phyloP scores from a whole-genome alignment of 2,113 vertebrate species.

The Colistium nudipinnis region DNA sequence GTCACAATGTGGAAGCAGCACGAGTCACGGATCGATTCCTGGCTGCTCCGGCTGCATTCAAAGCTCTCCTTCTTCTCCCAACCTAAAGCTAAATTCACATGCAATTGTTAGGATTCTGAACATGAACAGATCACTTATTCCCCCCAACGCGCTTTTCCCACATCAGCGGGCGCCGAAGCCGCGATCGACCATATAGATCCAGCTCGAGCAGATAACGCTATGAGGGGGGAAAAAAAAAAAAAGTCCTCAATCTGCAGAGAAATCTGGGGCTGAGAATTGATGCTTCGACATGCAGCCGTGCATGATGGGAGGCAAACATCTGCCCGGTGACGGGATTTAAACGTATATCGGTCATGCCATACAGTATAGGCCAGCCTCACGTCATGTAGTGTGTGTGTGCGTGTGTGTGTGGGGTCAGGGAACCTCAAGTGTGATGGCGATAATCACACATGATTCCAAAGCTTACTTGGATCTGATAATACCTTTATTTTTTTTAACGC shows the following conservation, averaged over 20 bases:
- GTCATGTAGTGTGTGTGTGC: background rate
- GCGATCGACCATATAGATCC: slow-evolving; percentile 24
- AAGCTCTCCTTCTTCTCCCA: background rate
- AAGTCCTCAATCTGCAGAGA: slow-evolving; percentile 43
- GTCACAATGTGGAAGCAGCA: slow-evolving; percentile 55
- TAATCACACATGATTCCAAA: too few species aligned
- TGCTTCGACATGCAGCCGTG: slow-evolving; percentile 32
- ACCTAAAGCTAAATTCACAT: background rate
- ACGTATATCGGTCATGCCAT: slow-evolving; percentile 12
- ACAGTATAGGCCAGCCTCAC: slow-evolving; percentile 6
- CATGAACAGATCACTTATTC: background rate
- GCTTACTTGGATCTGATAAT: too few species aligned
- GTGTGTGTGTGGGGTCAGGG: background rate
- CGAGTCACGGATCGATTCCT: slow-evolving; percentile 49
- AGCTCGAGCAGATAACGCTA: background rate
- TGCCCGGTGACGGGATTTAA: slow-evolving; percentile 34
- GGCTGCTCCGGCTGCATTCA: background rate
- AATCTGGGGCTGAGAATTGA: slow-evolving; percentile 30
- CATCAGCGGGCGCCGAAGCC: background rate
- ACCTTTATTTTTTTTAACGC: too few species aligned
- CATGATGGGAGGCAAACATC: slow-evolving; percentile 34
- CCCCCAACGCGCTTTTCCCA: background rate
- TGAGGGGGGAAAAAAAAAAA: too few species aligned
- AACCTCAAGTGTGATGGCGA: background rate
- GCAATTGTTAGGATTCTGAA: background rate